Evolutionary conservation across 2,888 invertebrate genomes (phyloP), one percentile per base, ranked within the genome.

Genomic region (Trissoscelio sp.): DNA sequence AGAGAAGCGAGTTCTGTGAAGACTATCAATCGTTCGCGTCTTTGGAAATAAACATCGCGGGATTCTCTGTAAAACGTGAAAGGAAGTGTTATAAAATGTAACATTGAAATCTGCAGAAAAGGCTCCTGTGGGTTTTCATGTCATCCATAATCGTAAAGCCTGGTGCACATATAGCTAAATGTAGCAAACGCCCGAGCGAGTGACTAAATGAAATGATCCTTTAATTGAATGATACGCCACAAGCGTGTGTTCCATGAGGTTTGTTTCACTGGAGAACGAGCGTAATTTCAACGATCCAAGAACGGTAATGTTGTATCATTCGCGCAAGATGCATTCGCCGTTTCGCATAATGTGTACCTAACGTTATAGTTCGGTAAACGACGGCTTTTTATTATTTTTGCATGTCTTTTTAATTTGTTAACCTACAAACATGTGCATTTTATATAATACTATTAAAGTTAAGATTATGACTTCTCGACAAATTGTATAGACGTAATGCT

Each of bases 171-270:
- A 28, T 53, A 58, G 46, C 46, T 28, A 48, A 79, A 67, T 66
- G 39, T 20, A 28, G 58, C 37, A 64, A 58, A 51, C 14, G 46
- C 12, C 37, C 7, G 34, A 64, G 72, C 58, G 14, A 24, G 57
- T 79, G 72, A 48, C 79, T 67, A 73, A 62, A 24, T 37, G 60
- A 73, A 55, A 79, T 73, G 67, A 53, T 44, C 60, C 48, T 48
- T 28, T 79, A 79, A 79, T 73, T 79, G 73, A 79, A 79, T 67
- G 67, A 69, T 51, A 51, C 14, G 44, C 64, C 37, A 12, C 62
- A 57, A 60, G 60, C 57, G 69, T 57, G 16, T 46, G 69, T 57
- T 70, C 69, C 16, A 24, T 28, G 22, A 44, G 7, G 46, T 57
- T 72, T 70, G 70, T 78, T 78, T 78, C 58, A 51, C 57, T 37